Base-by-base conservation (phyloP, 2,797 vertebrate species). In the Streptopelia turtur region DNA sequence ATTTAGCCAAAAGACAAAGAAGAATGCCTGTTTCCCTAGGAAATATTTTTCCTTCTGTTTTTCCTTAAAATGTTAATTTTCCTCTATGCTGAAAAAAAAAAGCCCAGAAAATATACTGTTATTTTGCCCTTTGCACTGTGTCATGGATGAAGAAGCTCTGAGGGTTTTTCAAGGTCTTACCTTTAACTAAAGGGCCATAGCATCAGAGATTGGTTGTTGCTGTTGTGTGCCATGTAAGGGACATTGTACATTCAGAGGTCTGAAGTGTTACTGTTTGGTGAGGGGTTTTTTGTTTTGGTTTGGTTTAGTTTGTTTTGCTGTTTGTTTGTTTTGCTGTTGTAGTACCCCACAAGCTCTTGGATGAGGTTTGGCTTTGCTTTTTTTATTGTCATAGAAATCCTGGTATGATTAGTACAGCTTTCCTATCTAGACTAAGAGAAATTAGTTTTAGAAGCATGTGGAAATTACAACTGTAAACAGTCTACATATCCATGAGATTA, bases 51-150 rank as follows among this genome's bases (percentile, higher is more conserved):
- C 23, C 22, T 45, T 93, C 80, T 72, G 35, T 61, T 45, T 82
- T 84, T 55, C 28, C 21, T 82, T 75, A 52, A 92, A 93, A 66
- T 41, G 35, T 37, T 60, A 30, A 23, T 72, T 85, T 70, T 88
- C 14, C 11, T 90, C 69, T 37, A 35, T 80, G 66, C 52, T 45
- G 41, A 37, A 37, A 37, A 37, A 75, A 55, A n/a, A 24, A 56
- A 39, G 33, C 68, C 68, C 66, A 55, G 55, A 77, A 86, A 71
- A 56, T 8, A 55, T 21, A 45, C 39, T 71, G 4, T 82, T 84
- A 41, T 69, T 93, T 93, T 94, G 69, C 82, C 85, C 71, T 94
- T 81, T 89, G 75, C 24, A 71, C 15, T 91, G 27, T 65, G 87
- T 57, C 76, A 43, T 13, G 53, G 87, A 87, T 91, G 83, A 96